Evolutionary conservation across 2,113 vertebrate genomes (phyloP), one percentile per base, ranked within the genome.

Genomic region (Carassius carassius): DNA sequence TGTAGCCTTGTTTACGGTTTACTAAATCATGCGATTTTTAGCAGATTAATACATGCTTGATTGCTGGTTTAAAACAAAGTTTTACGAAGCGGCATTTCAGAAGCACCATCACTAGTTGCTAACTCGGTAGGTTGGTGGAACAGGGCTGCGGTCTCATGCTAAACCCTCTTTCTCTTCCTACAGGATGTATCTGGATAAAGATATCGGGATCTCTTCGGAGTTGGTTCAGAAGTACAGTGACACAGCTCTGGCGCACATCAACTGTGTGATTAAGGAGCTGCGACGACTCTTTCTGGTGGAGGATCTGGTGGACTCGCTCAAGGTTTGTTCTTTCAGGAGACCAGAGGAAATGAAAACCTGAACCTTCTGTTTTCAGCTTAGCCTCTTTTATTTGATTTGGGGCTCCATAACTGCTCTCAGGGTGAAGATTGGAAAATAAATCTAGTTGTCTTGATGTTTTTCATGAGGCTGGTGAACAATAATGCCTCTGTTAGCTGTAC

Each of bases 221-320:
- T 94, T 95, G 90, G 94, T 96, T 84, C 95, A 97, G 91, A 96
- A 95, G 90, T 96, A 97, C 89, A 94, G 95, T 17, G 96, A 96
- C 90, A 93, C 93, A 78, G 92, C 94, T 79, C 94, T 96, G 86
- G 91, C 91, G 86, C 95, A 95, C 0, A 90, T 96, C 89, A 97
- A 97, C 93, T 92, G 91, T 90, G 93, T 92, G 6, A 90, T 96
- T 73, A 95, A 96, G 85, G 95, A 96, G 85, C 94, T 97, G 88
- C 93, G 96, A 83, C 93, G 95, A 85, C 95, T 97, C 82, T 97
- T 96, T 81, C 95, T 97, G 0, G 96, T 97, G 89, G 95, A 97
- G 91, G 96, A 97, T 90, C 94, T 97, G 0, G 95, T 97, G 93
- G 96, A 97, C 92, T 97, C 96, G 87, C 93, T 97, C 84, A 97